Base-by-base conservation (phyloP, 2,888 invertebrate species). In the Hoplodrina ambigua region DNA sequence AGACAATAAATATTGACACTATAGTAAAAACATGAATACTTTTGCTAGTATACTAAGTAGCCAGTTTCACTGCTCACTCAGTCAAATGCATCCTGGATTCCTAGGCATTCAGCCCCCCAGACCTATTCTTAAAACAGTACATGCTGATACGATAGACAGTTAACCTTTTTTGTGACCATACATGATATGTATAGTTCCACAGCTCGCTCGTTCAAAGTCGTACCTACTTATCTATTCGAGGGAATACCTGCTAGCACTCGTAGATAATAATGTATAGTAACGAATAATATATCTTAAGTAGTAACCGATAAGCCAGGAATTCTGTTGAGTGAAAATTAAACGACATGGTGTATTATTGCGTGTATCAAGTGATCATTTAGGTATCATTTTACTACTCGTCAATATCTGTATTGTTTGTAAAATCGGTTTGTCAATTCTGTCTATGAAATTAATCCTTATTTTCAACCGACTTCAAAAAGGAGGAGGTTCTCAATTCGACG, bases 201-300 rank as follows among this genome's bases (percentile, higher is more conserved):
- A 33, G n/a, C n/a, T n/a, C 4, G n/a, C n/a, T 33, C n/a, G 15
- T 50, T 56, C 3, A n/a, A 68, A 49, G 15, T 69, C 13, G 17
- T 50, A 41, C 30, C 41, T 49, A n/a, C 30, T 30, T 49, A n/a
- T 71, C 41, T 33, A 59, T 56, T 60, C 49, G 60, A 71, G 78
- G 78, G 78, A 73, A 73, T 77, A 78, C 78, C 78, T 78, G 15
- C 11, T 60, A 19, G 33, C 78, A 77, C 77, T 71, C 4, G 10
- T 10, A 55, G 54, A 72, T 72, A 71, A 55, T 11, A 44, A n/a
- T 54, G 7, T 46, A 49, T 11, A 49, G 11, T 46, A 77, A 54
- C 49, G 33, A 20, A 71, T 37, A 54, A 5, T 44, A 74, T 44
- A 50, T 25, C 25, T 25, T 19, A 46, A 52, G 61, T 73, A 74